phyloP scores from a whole-genome alignment of 2,888 invertebrate genomes.

The Protophormia terraenovae region DNA sequence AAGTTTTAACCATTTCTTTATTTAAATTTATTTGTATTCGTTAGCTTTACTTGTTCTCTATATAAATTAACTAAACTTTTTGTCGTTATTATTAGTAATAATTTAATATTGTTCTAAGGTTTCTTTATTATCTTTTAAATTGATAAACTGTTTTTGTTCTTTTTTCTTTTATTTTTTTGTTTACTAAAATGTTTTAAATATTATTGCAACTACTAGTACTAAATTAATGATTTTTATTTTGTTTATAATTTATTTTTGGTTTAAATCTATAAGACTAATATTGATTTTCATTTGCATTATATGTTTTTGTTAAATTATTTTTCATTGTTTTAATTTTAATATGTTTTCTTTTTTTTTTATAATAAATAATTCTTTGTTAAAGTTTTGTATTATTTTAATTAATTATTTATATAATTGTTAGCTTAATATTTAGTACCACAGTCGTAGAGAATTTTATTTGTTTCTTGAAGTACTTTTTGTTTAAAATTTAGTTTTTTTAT shows the following conservation, averaged over 20 bases:
- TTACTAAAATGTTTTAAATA: conserved; percentile 20
- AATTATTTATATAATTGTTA: conserved; percentile 62
- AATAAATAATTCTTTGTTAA: conserved; percentile 22
- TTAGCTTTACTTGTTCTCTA: background rate
- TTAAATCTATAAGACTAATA: conserved; percentile 46
- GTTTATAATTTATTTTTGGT: conserved; percentile 8
- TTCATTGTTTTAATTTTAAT: conserved; percentile 25
- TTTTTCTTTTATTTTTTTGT: background rate
- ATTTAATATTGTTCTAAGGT: conserved; percentile 44
- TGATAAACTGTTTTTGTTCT: conserved; percentile 26
- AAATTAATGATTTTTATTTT: conserved; percentile 10
- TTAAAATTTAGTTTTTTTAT: conserved; percentile 4
- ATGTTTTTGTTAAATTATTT: conserved; percentile 14
- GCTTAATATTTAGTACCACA: conserved; percentile 81
- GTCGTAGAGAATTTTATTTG: conserved; percentile 77
- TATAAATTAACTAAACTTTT: conserved; percentile 6
- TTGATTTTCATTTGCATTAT: conserved; percentile 50
- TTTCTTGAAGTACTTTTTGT: conserved; percentile 63
- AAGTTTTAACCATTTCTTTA: background rate
- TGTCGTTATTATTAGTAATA: background rate
- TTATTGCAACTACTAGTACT: conserved; percentile 41
- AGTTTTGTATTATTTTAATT: conserved; percentile 13
- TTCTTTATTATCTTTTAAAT: conserved; percentile 45
- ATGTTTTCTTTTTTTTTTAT: conserved; percentile 5
- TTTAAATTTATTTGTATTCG: background rate